Evolutionary conservation across 1,140 invertebrate genomes (phyloP), one percentile per base, ranked within the genome.

Genomic region (Aphelenchoides besseyi): DNA sequence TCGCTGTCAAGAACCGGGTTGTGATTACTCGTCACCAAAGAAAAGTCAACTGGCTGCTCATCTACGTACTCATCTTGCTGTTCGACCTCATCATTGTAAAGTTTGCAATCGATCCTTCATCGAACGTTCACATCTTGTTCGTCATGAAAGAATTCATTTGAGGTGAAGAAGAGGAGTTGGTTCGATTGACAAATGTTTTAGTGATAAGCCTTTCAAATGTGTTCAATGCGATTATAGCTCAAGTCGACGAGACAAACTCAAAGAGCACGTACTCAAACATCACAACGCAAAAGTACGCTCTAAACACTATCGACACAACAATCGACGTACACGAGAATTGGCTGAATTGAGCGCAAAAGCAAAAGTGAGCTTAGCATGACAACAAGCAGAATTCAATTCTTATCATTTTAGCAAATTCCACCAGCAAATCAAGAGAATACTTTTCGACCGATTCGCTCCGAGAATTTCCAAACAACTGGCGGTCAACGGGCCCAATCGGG

Each of bases 31-130:
- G 32, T 89, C 89, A 3, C 88, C 89, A 3, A 90, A 90, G 75
- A 89, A 89, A 76, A 89, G 88, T 75, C 89, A 90, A 79, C 82
- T 90, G 23, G 88, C 88, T 37, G 88, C 88, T 64, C 90, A 90
- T 84, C 87, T 89, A 77, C 86, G 89, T 69, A 88, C 86, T 66
- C 89, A 90, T 81, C 87, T 89, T 48, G 88, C 88, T 32, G 87
- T 89, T 28, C 84, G 89, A n/a, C 87, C 88, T 5, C 89, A 89
- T 83, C 85, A 86, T 26, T 90, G 90, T 80, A 80, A 85, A 36
- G 86, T 87, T 16, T 90, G 90, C 82, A 87, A 88, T 2, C 86
- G 89, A 61, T 87, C 87, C 8, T 90, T 90, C 74, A 88, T 90
- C 74, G 90, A 90, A 78, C 89, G 89, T 73, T 89, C 88, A 35